Evolutionary conservation across 2,888 invertebrate genomes (phyloP).

Genomic region (Dolichomitus sp.): DNA sequence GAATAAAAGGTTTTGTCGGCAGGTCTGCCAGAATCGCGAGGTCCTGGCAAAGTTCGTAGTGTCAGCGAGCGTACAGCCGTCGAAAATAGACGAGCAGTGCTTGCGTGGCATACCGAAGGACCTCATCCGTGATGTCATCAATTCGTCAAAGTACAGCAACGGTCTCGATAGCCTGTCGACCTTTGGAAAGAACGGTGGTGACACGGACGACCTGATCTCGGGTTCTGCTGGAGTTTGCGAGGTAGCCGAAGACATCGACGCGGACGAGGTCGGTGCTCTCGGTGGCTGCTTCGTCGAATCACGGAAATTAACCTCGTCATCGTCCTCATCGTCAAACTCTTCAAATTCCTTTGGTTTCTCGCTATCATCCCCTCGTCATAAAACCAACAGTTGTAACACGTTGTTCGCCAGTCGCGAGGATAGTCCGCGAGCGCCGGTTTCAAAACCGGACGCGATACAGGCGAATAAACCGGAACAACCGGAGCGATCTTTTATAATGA

Average conservation of each 20-base stretch:
- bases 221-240: conserved; percentile 75
- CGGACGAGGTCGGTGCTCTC: conserved; percentile 60
- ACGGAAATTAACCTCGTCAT: conserved; percentile 53
- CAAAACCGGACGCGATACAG: conserved; percentile 30
- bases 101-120: conserved; percentile 84
- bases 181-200: conserved; percentile 76
- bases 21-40: conserved; percentile 84
- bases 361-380: background rate
- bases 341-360: conserved; percentile 40
- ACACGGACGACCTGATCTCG: conserved; percentile 70
- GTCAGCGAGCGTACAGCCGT: conserved; percentile 84
- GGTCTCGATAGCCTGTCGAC: conserved; percentile 82
- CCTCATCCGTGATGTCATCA: conserved; percentile 85
- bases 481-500: conserved; percentile 67
- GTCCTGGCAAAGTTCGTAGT: conserved; percentile 84
- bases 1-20: conserved; percentile 12
- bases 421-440: background rate
- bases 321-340: conserved; percentile 61
- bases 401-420: background rate
- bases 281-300: conserved; percentile 49
- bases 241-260: conserved; percentile 62
- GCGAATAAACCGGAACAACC: conserved; percentile 37
- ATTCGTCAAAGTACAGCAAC: conserved; percentile 82
- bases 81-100: conserved; percentile 84
- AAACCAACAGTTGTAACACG: background rate